Evolutionary conservation across 1,140 invertebrate species (phyloP), one percentile per base, ranked within the genome.

Genomic region (Centruroides vittatus): DNA sequence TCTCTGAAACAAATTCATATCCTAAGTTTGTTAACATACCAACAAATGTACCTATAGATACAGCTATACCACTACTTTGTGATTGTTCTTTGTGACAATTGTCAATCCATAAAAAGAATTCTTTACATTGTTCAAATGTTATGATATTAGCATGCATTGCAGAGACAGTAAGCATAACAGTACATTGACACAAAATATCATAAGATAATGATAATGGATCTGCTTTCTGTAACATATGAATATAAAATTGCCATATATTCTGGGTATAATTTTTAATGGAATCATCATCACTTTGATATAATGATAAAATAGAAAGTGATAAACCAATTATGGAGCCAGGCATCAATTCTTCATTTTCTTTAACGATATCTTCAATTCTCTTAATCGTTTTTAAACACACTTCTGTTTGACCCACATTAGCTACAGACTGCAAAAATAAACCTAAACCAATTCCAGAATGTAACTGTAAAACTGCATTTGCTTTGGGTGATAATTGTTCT

Each of bases 121-220:
- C 23, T 41, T 48, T 13, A 55, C 58, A 36, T 48, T 36, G 35
- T 35, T 62, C 56, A 41, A 8, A 6, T 41, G 41, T 41, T 41
- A 41, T 41, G 5, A 41, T 8, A 41, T 41, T 49, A 52, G 46
- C 55, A 34, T 13, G 54, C 49, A 56, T 51, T 35, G 58, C 61
- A 41, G 57, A 13, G 54, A 57, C 61, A 58, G 48, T 52, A 23
- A 62, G 36, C 12, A 58, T 49, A 51, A 62, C 58, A 12, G 56
- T 57, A 34, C 56, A 55, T 7, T 58, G 56, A 58, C 61, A 62
- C 36, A 62, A 46, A 9, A 62, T 58, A 41, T 62, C 61, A 62
- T 55, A 62, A 36, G 4, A 50, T 52, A 62, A 56, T 34, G 61
- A 62, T 47, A 54, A 62, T 23, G 35, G 7, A 13, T 62, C 61